phyloP scores from a whole-genome alignment of 2,113 vertebrate genomes.

The Jaculus jaculus region DNA sequence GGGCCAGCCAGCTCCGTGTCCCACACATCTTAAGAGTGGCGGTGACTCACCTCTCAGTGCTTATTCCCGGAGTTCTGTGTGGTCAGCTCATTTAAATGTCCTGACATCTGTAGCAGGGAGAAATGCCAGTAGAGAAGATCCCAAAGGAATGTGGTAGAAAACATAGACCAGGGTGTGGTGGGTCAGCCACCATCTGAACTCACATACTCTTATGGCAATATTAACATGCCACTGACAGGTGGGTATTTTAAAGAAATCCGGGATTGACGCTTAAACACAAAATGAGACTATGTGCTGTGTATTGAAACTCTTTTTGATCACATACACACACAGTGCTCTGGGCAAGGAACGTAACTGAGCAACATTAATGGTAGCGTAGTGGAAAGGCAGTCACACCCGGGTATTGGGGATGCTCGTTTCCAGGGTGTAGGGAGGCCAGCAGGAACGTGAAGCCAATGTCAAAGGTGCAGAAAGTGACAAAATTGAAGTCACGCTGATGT shows the following conservation, averaged over 20 bases:
- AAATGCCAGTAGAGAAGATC: neutral
- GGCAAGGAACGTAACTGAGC: neutral
- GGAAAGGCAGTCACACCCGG: neutral
- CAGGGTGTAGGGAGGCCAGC: neutral
- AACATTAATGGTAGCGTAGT: too few relatives aligned
- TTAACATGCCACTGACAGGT: neutral
- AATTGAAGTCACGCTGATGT: neutral
- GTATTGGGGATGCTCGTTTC: neutral
- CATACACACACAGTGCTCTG: neutral
- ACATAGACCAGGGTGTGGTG: neutral
- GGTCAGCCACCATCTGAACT: neutral
- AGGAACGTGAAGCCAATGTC: neutral
- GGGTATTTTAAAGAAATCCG: neutral
- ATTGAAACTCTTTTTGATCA: constrained; percentile 12
- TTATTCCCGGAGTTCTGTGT: neutral
- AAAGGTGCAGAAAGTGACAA: neutral
- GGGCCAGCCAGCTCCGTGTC: constrained; percentile 20
- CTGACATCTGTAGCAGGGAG: neutral
- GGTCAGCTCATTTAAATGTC: neutral
- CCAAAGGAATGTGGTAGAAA: neutral
- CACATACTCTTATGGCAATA: neutral
- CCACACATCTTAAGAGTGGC: neutral
- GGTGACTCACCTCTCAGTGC: neutral
- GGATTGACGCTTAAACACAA: neutral
- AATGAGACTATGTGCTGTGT: neutral